Percentiles rank a stretch among this genome's conserved stretches.
Conservation (phyloP, 30 jellyfish, hydroid and myxozoan species). For the Haliclystus octoradiatus region DNA sequence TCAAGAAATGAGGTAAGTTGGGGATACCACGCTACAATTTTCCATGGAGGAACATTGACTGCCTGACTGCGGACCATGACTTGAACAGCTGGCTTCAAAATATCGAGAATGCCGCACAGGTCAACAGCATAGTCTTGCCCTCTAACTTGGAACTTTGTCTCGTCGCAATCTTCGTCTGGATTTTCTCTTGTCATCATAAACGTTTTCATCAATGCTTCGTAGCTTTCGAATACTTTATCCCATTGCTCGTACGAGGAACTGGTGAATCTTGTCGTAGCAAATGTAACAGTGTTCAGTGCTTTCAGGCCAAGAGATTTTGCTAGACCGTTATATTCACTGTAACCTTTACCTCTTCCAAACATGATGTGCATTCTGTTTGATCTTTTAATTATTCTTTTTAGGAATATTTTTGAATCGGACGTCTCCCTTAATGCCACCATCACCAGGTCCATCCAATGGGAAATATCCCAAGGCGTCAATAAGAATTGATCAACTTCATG, state of each 20-base stretch:
- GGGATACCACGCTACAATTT: conserved; percentile 15
- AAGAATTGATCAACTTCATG: conserved; percentile 11
- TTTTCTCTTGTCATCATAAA: conserved; percentile 7
- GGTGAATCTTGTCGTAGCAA: conserved; percentile 21
- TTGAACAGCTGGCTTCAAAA: conserved; percentile 16
- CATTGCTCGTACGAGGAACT: conserved; percentile 28
- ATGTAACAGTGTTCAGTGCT: conserved; percentile 18
- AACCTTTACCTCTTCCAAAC: conserved; percentile 17
- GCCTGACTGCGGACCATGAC: conserved; percentile 11
- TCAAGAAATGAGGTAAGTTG: conserved; percentile 1
- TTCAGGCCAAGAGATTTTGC: conserved; percentile 25
- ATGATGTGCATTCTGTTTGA: conserved; percentile 13
- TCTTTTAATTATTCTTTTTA: conserved; percentile 6
- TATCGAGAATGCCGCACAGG: neutral
- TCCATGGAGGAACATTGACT: conserved; percentile 17
- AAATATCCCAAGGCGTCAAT: conserved; percentile 21
- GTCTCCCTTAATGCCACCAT: conserved; percentile 9
- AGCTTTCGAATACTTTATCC: conserved; percentile 14
- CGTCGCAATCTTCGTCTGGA: conserved; percentile 10
- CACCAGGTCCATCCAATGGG: conserved; percentile 38
- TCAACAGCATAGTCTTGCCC: neutral
- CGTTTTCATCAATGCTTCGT: conserved; percentile 10
- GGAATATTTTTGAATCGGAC: neutral
- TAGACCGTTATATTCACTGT: conserved; percentile 18
- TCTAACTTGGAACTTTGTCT: conserved; percentile 1